Conservation (phyloP, 2,888 invertebrate species). For the Arge pagana region DNA sequence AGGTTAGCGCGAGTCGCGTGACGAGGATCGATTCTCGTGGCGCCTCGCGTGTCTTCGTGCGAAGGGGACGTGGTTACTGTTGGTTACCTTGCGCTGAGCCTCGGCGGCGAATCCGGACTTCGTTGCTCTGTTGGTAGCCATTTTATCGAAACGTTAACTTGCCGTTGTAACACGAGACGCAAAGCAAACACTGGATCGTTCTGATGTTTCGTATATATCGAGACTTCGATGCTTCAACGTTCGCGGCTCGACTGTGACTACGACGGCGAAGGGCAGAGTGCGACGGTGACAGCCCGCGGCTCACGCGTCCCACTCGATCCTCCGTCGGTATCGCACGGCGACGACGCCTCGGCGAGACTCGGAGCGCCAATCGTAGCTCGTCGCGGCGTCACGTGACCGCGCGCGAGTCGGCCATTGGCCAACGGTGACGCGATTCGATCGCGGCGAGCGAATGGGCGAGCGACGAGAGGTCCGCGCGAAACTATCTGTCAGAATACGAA, state of each 20-base stretch:
- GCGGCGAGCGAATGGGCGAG: not conserved
- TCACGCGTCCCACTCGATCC: conserved; percentile 10
- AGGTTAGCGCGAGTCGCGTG: no score
- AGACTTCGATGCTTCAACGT: conserved; percentile 38
- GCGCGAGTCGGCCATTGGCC: not conserved
- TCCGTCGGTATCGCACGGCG: not conserved
- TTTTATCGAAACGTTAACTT: conserved; percentile 43
- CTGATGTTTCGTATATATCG: no score
- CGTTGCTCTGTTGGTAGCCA: conserved; percentile 83
- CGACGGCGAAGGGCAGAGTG: conserved; percentile 25
- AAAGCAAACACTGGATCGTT: no score
- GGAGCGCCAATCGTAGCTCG: not conserved
- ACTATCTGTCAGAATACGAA: conserved; percentile 19
- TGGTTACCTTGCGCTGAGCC: conserved; percentile 91
- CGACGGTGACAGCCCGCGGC: conserved; percentile 21
- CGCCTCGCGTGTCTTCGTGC: no score
- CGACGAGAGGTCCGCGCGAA: conserved; percentile 4
- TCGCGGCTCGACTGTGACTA: conserved; percentile 47
- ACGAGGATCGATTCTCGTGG: no score
- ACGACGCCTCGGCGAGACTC: no score
- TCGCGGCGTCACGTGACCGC: conserved; percentile 7
- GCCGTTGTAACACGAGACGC: not conserved
- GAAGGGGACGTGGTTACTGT: no score
- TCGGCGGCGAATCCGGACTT: conserved; percentile 96
- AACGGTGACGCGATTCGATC: not conserved